A percentile compares a stretch with the other conserved stretches of the same genome.
These are phyloP conservation scores for Orgyia antiqua DNA, from an alignment of 2,888 invertebrate genomes.

Conservation along the genomic window DNA sequence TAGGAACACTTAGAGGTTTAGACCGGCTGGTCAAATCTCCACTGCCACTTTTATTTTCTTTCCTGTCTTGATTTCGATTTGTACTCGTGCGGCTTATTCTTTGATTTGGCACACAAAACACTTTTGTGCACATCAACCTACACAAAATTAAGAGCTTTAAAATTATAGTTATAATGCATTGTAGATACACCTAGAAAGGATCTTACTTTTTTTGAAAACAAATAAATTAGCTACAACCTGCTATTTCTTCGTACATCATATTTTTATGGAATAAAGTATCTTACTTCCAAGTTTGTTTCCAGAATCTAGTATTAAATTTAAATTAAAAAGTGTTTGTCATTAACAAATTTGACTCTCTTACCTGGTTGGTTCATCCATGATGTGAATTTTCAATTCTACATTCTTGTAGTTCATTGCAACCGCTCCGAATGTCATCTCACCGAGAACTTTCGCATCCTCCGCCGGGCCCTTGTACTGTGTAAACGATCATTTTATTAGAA, in stretches of 20 bases:
- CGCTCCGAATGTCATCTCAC: conserved; percentile 96
- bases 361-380: conserved; percentile 76
- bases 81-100: conserved; percentile 34
- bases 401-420: conserved; percentile 93
- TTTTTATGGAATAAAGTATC: too few species aligned
- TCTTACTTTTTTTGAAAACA: too few species aligned
- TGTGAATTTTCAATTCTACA: conserved; percentile 90
- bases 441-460: conserved; percentile 84
- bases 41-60: conserved; percentile 26
- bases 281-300: too few species aligned
- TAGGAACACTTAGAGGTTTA: conserved; percentile 52
- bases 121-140: conserved; percentile 79
- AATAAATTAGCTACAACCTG: too few species aligned
- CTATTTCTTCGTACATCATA: too few species aligned
- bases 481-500: conserved; percentile 17
- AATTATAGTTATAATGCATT: too few species aligned
- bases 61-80: conserved; percentile 38
- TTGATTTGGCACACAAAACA: conserved; percentile 76
- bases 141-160: not conserved
- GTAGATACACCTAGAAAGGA: too few species aligned
- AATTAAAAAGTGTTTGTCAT: too few species aligned
- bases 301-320: too few species aligned
- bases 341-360: too few species aligned
- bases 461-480: conserved; percentile 82
- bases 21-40: conserved; percentile 33